A percentile compares a stretch with the other conserved stretches of the same genome.
These are phyloP conservation scores for Onychomys arenicola DNA, from an alignment of 2,797 vertebrate species.

Conservation along the genomic window DNA sequence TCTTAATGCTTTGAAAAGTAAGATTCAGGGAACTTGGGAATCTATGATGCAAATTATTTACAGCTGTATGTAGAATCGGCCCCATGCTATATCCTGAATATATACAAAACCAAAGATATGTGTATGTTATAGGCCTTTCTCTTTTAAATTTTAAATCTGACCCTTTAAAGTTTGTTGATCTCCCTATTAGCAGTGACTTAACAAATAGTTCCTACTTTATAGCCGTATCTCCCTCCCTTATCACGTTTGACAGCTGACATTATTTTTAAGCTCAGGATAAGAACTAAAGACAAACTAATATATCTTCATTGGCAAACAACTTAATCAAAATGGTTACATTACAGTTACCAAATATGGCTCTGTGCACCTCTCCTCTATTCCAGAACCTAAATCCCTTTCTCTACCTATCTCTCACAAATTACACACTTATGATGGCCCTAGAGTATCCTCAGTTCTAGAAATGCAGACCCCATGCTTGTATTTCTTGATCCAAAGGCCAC, in stretches of 20 bases:
- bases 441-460: constrained; percentile 35
- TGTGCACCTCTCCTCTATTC: constrained; percentile 9
- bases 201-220: constrained; percentile 5
- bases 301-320: constrained; percentile 43
- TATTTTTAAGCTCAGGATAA: constrained; percentile 60
- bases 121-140: constrained; percentile 52
- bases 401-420: background rate
- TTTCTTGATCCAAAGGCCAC: background rate
- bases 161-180: constrained; percentile 11
- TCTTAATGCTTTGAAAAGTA: constrained; percentile 55
- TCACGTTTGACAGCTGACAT: background rate
- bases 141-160: constrained; percentile 41
- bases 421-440: background rate
- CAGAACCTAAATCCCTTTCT: constrained; percentile 51
- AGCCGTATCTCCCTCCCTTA: background rate
- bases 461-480: background rate
- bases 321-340: constrained; percentile 40
- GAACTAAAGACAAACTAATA: constrained; percentile 57
- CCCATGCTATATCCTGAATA: background rate
- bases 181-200: background rate
- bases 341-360: constrained; percentile 11
- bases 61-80: background rate
- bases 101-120: background rate
- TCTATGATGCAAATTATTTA: constrained; percentile 30
- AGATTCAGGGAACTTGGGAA: constrained; percentile 41